Evolutionary conservation across 2,888 invertebrate species (phyloP).

Genomic region (Drosophila sordidula): DNA sequence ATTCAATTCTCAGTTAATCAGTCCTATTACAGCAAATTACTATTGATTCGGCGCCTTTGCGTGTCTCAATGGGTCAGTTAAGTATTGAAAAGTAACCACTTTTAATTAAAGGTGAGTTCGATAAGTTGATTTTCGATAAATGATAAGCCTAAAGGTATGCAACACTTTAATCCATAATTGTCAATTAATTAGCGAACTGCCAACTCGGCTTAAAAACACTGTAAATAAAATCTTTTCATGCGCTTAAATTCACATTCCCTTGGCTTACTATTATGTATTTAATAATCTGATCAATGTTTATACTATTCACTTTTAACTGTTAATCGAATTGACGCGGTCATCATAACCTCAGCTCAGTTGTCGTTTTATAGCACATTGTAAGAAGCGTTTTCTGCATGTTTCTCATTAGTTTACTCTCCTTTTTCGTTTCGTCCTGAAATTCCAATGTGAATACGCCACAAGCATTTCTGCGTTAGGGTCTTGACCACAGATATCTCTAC

Average conservation of each 20-base stretch:
- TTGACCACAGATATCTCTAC: background rate
- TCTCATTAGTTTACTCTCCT: background rate
- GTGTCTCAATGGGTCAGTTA: background rate
- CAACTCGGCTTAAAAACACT: constrained; percentile 11
- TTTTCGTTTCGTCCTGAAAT: background rate
- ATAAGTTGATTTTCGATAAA: constrained; percentile 8
- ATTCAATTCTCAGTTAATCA: constrained; percentile 20
- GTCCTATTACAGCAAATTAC: constrained; percentile 33
- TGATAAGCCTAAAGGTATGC: constrained; percentile 37
- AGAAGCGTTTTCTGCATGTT: too few relatives aligned
- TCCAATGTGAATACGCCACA: background rate
- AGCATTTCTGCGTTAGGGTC: background rate
- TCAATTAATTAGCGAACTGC: constrained; percentile 21
- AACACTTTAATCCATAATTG: background rate
- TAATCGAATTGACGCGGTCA: too few relatives aligned
- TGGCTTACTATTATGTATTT: background rate
- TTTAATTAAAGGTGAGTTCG: constrained; percentile 5
- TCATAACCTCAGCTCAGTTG: background rate
- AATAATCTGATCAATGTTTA: background rate
- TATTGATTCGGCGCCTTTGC: constrained; percentile 24
- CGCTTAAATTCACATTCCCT: background rate
- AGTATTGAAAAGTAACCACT: background rate
- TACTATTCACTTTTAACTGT: background rate
- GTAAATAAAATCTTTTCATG: background rate
- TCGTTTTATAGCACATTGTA: too few relatives aligned